A percentile compares a stretch with the other conserved stretches of the same genome.
phyloP scores from a whole-genome alignment of 1,140 invertebrate species.

The Kradibia gibbosae region DNA sequence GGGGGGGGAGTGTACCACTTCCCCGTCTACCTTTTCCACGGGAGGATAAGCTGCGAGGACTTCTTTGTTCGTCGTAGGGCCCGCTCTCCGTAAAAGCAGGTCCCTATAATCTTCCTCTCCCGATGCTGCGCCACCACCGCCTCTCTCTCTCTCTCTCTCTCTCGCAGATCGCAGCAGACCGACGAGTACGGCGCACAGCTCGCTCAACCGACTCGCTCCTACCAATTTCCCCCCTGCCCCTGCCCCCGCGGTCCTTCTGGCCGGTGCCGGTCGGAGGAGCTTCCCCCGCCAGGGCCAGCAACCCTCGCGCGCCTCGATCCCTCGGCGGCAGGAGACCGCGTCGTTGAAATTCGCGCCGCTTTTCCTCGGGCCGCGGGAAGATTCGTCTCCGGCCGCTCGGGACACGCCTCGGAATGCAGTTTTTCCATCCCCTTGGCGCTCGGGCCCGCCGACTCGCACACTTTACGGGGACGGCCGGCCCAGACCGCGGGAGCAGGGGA shows the following conservation, averaged over 20 bases:
- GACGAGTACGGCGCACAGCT: too few species aligned
- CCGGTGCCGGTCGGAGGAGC: too few species aligned
- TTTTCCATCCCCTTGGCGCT: not conserved
- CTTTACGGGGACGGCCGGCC: too few species aligned
- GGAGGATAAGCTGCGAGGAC: slow-evolving; percentile 1
- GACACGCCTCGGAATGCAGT: slow-evolving; percentile 2
- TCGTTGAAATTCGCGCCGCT: not conserved
- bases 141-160: not conserved
- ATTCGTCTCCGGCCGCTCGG: not conserved
- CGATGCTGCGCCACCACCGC: not conserved
- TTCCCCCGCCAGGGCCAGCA: too few species aligned
- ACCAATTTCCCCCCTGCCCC: not conserved
- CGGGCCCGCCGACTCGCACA: not conserved
- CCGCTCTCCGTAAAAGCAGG: slow-evolving; percentile 15
- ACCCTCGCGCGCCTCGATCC: too few species aligned
- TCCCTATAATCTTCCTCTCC: slow-evolving; percentile 18
- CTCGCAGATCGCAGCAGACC: too few species aligned
- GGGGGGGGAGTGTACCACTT: not conserved
- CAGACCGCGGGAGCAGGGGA: too few species aligned
- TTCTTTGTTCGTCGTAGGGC: slow-evolving; percentile 24
- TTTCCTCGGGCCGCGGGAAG: not conserved
- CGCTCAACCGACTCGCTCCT: not conserved
- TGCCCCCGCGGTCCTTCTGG: not conserved
- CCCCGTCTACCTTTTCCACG: not conserved
- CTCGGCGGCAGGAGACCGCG: too few species aligned